These are phyloP conservation scores for Acrocephalus arundinaceus DNA, from an alignment of 2,113 vertebrate genomes.

Conservation along the genomic window DNA sequence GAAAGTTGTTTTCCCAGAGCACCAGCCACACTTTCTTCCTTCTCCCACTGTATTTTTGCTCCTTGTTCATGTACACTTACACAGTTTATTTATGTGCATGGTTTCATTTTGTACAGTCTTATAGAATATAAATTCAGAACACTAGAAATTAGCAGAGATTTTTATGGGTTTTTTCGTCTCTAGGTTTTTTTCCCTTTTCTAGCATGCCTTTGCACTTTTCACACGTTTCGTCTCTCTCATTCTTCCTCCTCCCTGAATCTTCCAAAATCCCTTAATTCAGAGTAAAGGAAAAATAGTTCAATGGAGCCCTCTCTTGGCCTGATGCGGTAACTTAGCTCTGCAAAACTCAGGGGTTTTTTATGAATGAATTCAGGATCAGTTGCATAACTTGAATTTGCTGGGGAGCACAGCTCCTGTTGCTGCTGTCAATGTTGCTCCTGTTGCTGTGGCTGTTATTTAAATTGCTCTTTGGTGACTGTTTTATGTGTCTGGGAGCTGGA, in stretches of 20 bases:
- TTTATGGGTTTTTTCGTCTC: neutral
- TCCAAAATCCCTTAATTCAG: neutral
- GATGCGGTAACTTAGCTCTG: neutral
- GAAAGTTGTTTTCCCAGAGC: neutral
- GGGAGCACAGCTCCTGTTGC: neutral
- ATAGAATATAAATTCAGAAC: neutral
- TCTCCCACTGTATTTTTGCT: neutral
- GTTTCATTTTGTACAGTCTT: neutral
- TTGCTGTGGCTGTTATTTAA: neutral
- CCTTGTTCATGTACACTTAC: neutral
- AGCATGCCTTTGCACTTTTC: neutral
- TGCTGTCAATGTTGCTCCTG: neutral
- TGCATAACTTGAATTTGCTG: neutral
- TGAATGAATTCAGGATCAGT: conserved; percentile 1
- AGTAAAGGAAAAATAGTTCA: neutral
- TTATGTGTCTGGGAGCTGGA: neutral
- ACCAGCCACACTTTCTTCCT: neutral
- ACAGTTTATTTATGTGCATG: neutral
- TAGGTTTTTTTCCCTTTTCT: neutral
- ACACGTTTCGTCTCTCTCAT: neutral
- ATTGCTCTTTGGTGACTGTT: neutral
- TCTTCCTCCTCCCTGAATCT: neutral
- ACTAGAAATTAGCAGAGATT: neutral
- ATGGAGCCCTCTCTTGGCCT: conserved; percentile 63
- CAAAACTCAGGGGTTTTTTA: neutral